Evolutionary conservation across 2,888 invertebrate genomes (phyloP).

Genomic region (Zaprionus lineosus): DNA sequence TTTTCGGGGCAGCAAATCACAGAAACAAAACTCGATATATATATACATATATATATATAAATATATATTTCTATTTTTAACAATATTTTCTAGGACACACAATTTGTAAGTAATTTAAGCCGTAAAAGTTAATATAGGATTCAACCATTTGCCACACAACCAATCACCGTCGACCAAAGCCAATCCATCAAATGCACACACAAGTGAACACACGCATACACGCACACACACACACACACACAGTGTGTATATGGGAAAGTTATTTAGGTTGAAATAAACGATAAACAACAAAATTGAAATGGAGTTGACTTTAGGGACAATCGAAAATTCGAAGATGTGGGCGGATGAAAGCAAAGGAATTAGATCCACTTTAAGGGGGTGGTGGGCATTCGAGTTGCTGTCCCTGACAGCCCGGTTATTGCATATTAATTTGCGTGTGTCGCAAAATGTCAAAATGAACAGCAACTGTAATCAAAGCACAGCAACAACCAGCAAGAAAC

Average conservation of each 20-base stretch:
- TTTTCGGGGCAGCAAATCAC: no score
- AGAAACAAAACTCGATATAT: no score
- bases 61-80: no score
- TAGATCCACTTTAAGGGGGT: no score
- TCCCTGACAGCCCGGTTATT: slow-evolving; percentile 70
- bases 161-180: not conserved
- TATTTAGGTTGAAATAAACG: slow-evolving; percentile 18
- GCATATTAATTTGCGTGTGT: slow-evolving; percentile 64
- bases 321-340: no score
- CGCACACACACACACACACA: not conserved
- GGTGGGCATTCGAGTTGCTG: slow-evolving; percentile 24
- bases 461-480: slow-evolving; percentile 47
- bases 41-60: no score
- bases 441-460: slow-evolving; percentile 34
- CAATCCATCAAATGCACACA: no score
- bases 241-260: not conserved
- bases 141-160: not conserved
- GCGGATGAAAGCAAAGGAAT: no score
- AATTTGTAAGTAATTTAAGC: slow-evolving; percentile 21
- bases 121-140: slow-evolving; percentile 9
- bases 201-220: slow-evolving; percentile 1
- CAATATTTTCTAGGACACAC: no score
- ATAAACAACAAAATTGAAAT: not conserved
- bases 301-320: slow-evolving; percentile 5
- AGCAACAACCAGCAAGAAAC: slow-evolving; percentile 38